Evolutionary conservation across 2,797 vertebrate genomes (phyloP).

Genomic region (Cichlasoma orientale): DNA sequence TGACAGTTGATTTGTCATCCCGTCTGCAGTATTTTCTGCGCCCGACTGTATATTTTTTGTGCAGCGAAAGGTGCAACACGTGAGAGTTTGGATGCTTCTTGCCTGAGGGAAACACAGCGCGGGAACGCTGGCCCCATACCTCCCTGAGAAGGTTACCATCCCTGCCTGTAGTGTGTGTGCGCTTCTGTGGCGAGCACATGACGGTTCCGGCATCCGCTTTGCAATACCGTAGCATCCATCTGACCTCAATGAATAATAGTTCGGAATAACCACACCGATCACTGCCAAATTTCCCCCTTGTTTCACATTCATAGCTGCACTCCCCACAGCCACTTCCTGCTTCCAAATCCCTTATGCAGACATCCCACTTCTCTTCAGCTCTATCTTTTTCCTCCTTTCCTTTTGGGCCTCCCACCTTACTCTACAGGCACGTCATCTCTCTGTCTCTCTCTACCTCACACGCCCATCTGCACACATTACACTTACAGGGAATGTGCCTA

Average conservation of each 20-base stretch:
- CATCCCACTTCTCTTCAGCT: constrained; percentile 29
- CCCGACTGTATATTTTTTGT: not conserved
- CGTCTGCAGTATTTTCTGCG: constrained; percentile 10
- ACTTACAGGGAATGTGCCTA: constrained; percentile 57
- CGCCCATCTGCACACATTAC: constrained; percentile 38
- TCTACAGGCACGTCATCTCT: constrained; percentile 28
- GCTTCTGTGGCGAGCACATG: not conserved
- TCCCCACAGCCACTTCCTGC: constrained; percentile 23
- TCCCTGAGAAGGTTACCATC: constrained; percentile 47
- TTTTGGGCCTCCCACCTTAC: constrained; percentile 19
- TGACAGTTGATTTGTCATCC: constrained; percentile 40
- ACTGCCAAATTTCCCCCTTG: constrained; percentile 10
- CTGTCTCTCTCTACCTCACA: not conserved
- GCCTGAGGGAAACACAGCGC: constrained; percentile 19
- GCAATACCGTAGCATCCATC: constrained; percentile 17
- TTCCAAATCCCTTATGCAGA: constrained; percentile 44
- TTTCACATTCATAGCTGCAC: constrained; percentile 38
- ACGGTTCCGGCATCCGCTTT: not conserved
- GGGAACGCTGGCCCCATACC: constrained; percentile 14
- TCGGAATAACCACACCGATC: constrained; percentile 16
- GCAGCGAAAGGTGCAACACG: constrained; percentile 28
- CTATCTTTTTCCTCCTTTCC: constrained; percentile 34
- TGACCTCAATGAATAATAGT: constrained; percentile 26
- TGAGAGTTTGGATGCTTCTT: constrained; percentile 7
- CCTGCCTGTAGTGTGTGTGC: constrained; percentile 5